Evolutionary conservation across 2,113 vertebrate species (phyloP).

Genomic region (Kryptolebias marmoratus): DNA sequence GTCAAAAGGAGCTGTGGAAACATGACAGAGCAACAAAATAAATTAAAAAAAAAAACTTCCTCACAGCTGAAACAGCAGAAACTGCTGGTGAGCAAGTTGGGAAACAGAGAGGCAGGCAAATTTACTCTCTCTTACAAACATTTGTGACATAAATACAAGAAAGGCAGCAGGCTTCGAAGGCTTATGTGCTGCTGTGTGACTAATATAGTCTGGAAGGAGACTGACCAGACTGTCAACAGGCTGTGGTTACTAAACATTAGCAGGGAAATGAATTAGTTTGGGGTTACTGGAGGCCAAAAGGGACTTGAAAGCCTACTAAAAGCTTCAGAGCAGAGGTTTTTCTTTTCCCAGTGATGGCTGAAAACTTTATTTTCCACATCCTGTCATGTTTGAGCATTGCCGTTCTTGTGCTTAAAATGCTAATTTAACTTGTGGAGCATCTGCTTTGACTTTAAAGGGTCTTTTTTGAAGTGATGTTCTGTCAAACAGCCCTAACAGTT

Average conservation of each 20-base stretch:
- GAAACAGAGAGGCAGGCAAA: conserved; percentile 62
- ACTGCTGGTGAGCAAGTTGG: conserved; percentile 50
- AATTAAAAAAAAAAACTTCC: conserved; percentile 48
- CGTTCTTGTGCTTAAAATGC: conserved; percentile 24
- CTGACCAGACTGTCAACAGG: conserved; percentile 66
- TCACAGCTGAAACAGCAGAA: conserved; percentile 56
- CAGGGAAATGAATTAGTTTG: conserved; percentile 53
- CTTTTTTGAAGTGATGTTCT: no score
- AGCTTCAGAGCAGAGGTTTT: background rate
- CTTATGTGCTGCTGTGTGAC: conserved; percentile 59
- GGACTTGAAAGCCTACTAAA: background rate
- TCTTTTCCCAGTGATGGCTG: conserved; percentile 1
- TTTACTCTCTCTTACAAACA: conserved; percentile 61
- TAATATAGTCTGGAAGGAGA: conserved; percentile 66
- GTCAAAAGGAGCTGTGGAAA: no score
- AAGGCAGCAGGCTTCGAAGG: conserved; percentile 31
- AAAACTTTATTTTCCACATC: conserved; percentile 14
- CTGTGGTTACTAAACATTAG: conserved; percentile 60
- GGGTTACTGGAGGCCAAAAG: conserved; percentile 31
- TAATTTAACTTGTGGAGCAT: conserved; percentile 20
- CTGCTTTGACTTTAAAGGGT: conserved; percentile 3
- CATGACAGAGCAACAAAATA: background rate
- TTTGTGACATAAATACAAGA: conserved; percentile 67
- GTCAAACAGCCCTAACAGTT: no score
- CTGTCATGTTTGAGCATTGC: conserved; percentile 3